Evolutionary conservation across 2,797 vertebrate genomes (phyloP).

Genomic region (Phyllotis vaccarum): DNA sequence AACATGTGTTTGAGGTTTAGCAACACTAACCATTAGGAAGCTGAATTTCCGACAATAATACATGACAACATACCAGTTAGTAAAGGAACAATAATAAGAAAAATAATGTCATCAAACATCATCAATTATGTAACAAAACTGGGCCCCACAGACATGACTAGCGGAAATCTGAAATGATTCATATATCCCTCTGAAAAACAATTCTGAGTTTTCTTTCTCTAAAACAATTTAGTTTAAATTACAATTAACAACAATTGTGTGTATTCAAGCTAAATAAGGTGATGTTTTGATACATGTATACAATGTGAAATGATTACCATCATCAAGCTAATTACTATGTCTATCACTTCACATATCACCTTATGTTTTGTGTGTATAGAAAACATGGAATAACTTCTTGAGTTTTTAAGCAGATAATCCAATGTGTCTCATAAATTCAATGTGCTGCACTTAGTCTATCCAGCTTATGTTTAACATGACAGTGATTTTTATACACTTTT

Average conservation of each 20-base stretch:
- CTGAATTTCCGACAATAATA: background rate
- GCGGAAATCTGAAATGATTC: background rate
- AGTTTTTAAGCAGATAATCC: background rate
- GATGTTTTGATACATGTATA: background rate
- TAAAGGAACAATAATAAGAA: background rate
- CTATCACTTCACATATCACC: background rate
- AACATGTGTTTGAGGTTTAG: background rate
- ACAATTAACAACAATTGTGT: background rate
- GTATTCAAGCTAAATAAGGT: background rate
- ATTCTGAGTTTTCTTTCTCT: background rate
- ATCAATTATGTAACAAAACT: background rate
- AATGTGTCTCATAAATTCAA: background rate
- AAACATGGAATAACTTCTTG: background rate
- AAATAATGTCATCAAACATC: background rate
- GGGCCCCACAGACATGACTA: background rate
- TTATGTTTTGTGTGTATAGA: background rate
- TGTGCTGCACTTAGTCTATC: background rate
- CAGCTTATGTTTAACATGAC: background rate
- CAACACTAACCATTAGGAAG: background rate
- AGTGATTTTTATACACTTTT: background rate
- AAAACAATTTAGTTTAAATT: background rate
- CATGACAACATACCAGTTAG: background rate
- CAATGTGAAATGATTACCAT: background rate
- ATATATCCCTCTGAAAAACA: constrained; percentile 5
- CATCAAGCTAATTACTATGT: background rate